Conservation (phyloP, 1,140 invertebrate species). For the Ooceraea biroi region DNA sequence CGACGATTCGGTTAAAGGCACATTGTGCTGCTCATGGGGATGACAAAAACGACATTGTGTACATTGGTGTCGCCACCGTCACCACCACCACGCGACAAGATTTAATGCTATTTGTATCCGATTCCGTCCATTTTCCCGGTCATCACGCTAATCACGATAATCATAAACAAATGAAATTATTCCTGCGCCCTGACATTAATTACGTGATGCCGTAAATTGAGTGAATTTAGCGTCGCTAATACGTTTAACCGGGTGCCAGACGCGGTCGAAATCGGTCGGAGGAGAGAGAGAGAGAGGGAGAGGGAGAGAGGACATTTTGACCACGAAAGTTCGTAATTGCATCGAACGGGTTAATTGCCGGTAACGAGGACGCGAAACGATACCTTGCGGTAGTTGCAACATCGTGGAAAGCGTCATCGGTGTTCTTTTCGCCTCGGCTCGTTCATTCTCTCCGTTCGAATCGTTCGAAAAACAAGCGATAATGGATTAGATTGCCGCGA, state of each 20-base stretch:
- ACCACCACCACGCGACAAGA: not conserved
- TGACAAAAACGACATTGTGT: not conserved
- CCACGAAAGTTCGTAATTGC: conserved; percentile 76
- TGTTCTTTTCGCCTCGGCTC: conserved; percentile 28
- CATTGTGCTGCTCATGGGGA: not conserved
- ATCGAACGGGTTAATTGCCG: conserved; percentile 71
- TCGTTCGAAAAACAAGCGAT: conserved; percentile 25
- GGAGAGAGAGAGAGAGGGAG: conserved; percentile 15
- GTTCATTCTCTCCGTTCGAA: conserved; percentile 32
- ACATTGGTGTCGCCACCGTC: not conserved
- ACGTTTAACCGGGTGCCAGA: conserved; percentile 70
- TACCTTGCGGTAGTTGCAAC: conserved; percentile 64
- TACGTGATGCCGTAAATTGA: conserved; percentile 71
- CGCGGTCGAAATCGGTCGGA: conserved; percentile 63
- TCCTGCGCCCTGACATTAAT: conserved; percentile 72
- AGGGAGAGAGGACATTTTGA: too few species aligned
- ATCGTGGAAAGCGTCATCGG: conserved; percentile 26
- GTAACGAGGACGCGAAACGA: conserved; percentile 71
- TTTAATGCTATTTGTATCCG: conserved; percentile 41
- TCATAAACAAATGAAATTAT: conserved; percentile 74
- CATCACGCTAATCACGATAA: conserved; percentile 64
- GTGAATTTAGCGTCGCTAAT: conserved; percentile 66
- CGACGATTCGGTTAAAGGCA: not conserved
- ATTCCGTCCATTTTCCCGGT: conserved; percentile 24
- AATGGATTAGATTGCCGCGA: conserved; percentile 29